Percentiles rank a stretch among this genome's conserved stretches.
phyloP scores from a whole-genome alignment of 2,888 invertebrate genomes.

The Tanytarsus gracilentus region DNA sequence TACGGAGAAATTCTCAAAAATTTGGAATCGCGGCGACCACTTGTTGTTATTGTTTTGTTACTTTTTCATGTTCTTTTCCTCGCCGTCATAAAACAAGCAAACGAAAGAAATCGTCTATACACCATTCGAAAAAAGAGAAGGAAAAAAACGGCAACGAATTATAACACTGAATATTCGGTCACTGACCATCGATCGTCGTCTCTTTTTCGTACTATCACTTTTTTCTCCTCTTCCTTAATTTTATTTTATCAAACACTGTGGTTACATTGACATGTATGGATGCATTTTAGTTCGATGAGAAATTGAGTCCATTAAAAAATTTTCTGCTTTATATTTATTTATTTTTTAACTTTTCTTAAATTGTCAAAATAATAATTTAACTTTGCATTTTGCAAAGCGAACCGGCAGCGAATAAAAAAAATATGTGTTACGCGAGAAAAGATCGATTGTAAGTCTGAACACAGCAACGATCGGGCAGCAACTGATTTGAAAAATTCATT shows the following conservation, averaged over 20 bases:
- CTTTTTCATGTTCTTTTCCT: not conserved
- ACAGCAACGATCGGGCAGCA: conserved; percentile 12
- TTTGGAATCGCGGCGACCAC: not conserved
- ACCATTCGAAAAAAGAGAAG: not conserved
- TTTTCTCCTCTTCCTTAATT: not conserved
- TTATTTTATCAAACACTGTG: too few species aligned
- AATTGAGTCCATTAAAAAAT: too few species aligned
- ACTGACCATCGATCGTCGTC: not conserved
- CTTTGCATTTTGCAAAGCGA: too few species aligned
- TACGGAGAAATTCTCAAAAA: conserved; percentile 5
- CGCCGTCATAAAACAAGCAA: not conserved
- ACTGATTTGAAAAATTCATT: not conserved
- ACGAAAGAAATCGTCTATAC: not conserved
- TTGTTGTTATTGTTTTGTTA: not conserved
- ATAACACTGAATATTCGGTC: not conserved
- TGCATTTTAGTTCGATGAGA: too few species aligned
- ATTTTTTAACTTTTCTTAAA: too few species aligned
- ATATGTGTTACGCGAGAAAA: not conserved
- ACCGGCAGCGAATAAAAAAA: not conserved
- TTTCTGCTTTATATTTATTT: too few species aligned
- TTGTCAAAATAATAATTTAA: too few species aligned
- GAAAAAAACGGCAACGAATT: not conserved
- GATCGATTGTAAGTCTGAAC: conserved; percentile 8
- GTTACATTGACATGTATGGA: not conserved
- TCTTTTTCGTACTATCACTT: conserved; percentile 3